Base-by-base conservation (phyloP, 2,797 vertebrate species). In the Sebastes iracundus region DNA sequence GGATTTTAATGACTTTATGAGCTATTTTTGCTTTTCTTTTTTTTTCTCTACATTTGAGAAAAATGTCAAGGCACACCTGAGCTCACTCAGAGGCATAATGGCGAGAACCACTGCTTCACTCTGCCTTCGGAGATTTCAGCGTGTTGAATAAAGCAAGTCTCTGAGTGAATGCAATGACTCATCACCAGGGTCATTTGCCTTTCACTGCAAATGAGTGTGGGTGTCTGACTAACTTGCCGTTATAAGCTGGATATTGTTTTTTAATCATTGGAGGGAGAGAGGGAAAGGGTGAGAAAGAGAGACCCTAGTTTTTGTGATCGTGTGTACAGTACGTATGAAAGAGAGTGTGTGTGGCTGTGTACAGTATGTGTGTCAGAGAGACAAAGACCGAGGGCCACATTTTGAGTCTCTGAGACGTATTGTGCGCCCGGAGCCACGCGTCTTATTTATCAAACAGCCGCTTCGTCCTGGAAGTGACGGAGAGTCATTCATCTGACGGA, bases 181-280 rank as follows among this genome's bases (percentile, higher is more conserved):
- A 96, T 93, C 94, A 90, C 86, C 92, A 93, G 95, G 95, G 94
- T 96, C 93, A 95, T 95, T 94, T 96, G 93, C 93, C 91, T 96
- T 95, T 95, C 88, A 87, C 90, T 93, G 95, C 92, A 96, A 96
- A 96, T 95, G 92, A 96, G 93, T 95, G 95, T 96, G 95, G 94
- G 94, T 93, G 95, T 96, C 93, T 95, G 88, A 94, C 93, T 94
- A 95, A 96, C 91, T 94, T 95, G 90, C 89, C 93, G 86, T 94
- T 94, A 96, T 94, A 94, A 94, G 90, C 89, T 94, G 88, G 91
- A 93, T 95, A 94, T 95, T 95, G 89, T 94, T 95, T 94, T 93
- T 94, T 90, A 94, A 94, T 96, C 92, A 95, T 88, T 84, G 82
- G 10, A 58, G 52, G 32, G 67, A 33, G 30, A 23, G 27, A n/a